Conservation (phyloP, 2,113 vertebrate species). For the Strigops habroptila region DNA sequence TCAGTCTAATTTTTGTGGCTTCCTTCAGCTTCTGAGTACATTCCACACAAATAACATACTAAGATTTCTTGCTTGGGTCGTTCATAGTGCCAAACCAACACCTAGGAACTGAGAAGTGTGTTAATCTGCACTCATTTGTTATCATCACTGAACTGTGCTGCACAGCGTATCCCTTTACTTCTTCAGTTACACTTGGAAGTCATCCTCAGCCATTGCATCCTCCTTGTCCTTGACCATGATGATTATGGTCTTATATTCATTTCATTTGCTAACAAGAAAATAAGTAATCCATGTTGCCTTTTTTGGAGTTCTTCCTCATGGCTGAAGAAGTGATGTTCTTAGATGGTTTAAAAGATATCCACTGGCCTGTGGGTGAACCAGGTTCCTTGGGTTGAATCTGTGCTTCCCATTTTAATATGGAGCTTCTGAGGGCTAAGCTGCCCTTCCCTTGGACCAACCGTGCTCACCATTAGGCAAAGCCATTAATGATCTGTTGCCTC, state of each 20-base stretch:
- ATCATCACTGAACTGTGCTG: neutral
- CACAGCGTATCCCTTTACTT: neutral
- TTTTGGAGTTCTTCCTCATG: neutral
- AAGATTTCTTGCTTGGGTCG: neutral
- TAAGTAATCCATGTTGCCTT: neutral
- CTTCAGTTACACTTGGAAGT: neutral
- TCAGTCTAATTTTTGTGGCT: neutral
- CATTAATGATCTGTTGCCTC: neutral
- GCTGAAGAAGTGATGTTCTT: neutral
- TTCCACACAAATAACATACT: neutral
- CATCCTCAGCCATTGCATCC: neutral
- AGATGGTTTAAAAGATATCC: neutral
- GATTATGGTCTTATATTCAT: neutral
- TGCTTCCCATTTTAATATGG: neutral
- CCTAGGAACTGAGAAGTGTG: neutral
- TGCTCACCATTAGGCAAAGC: neutral
- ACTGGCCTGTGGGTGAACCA: neutral
- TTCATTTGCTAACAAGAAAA: neutral
- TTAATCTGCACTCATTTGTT: neutral
- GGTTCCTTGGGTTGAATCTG: neutral
- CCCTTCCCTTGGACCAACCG: neutral
- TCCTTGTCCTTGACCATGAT: neutral
- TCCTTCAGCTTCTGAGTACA: neutral
- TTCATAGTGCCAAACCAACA: neutral
- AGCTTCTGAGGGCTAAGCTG: neutral